Conservation (phyloP, 2,888 invertebrate genomes). For the Cataglyphis cursor region DNA sequence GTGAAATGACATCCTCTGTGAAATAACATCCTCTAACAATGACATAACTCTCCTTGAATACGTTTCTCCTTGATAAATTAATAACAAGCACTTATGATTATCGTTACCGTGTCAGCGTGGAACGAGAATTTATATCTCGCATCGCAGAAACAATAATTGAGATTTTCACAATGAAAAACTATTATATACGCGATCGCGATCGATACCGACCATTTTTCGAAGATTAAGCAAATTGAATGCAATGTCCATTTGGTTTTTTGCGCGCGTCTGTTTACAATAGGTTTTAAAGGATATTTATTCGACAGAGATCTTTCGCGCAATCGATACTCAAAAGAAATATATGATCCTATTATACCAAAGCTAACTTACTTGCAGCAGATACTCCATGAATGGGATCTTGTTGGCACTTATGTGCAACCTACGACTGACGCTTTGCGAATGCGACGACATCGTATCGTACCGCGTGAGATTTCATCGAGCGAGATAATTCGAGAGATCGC, state of each 20-base stretch:
- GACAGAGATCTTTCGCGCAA: neutral
- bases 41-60: neutral
- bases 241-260: neutral
- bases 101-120: neutral
- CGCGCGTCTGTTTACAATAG: neutral
- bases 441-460: neutral
- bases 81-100: neutral
- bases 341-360: neutral
- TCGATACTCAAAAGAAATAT: neutral
- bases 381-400: neutral
- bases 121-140: neutral
- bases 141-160: neutral
- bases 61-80: neutral
- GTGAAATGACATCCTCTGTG: neutral
- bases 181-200: neutral
- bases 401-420: fast-evolving
- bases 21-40: neutral
- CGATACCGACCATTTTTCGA: neutral
- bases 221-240: neutral
- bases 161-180: neutral
- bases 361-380: neutral
- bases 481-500: neutral
- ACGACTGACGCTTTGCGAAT: neutral
- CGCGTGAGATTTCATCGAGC: neutral
- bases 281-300: neutral